Conservation (phyloP, 2,797 vertebrate species). For the Crypturellus tataupa region DNA sequence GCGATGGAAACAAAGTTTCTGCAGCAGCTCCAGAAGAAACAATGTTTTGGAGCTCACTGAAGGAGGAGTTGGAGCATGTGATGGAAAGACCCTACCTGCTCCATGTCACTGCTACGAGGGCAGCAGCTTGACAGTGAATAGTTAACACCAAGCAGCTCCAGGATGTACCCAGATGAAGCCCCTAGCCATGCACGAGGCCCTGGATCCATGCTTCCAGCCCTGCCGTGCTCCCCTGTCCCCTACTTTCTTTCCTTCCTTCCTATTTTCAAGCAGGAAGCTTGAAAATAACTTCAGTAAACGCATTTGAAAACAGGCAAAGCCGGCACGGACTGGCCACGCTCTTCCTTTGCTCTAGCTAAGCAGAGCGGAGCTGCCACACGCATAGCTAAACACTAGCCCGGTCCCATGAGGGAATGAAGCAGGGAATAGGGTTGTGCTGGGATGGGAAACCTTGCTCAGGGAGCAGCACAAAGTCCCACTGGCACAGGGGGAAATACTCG, state of each 20-base stretch:
- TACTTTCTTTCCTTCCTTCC: background rate
- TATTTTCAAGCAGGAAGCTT: fast-evolving
- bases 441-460: background rate
- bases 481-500: background rate
- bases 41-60: background rate
- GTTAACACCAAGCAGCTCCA: background rate
- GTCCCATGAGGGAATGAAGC: fast-evolving
- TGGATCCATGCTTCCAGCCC: background rate
- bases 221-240: background rate
- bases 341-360: fast-evolving
- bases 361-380: fast-evolving
- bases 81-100: background rate
- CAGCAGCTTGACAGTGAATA: background rate
- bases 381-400: background rate
- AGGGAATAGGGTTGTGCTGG: fast-evolving
- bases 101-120: background rate
- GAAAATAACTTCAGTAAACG: background rate
- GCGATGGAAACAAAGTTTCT: conserved; percentile 16
- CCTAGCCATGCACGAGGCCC: fast-evolving
- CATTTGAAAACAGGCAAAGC: background rate
- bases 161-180: background rate
- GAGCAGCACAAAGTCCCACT: background rate
- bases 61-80: background rate
- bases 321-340: fast-evolving
- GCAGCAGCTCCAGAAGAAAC: background rate